Conservation (phyloP, 2,888 invertebrate species). For the Aphodius sticticus region DNA sequence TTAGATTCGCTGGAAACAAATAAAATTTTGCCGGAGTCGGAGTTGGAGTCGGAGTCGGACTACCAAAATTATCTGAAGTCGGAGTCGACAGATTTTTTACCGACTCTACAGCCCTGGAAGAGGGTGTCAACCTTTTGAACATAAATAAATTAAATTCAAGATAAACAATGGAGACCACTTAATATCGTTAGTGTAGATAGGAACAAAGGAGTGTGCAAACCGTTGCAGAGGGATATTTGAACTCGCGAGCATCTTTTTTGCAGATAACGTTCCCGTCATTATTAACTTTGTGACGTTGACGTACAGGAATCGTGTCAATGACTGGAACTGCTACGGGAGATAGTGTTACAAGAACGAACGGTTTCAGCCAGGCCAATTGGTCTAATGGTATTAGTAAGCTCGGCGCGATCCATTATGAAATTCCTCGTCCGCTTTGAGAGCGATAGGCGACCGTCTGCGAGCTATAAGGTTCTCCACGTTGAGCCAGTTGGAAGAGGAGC, state of each 20-base stretch:
- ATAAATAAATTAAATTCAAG: too few relatives aligned
- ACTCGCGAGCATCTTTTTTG: background rate
- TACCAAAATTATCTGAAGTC: too few relatives aligned
- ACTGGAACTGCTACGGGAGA: background rate
- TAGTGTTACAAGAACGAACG: background rate
- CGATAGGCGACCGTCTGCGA: background rate
- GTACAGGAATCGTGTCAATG: conserved; percentile 4
- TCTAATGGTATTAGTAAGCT: background rate
- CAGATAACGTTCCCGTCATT: background rate
- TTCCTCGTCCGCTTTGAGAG: background rate
- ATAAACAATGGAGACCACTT: too few relatives aligned
- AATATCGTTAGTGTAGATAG: too few relatives aligned
- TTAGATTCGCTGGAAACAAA: too few relatives aligned
- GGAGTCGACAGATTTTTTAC: too few relatives aligned
- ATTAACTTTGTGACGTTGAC: background rate
- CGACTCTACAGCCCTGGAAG: too few relatives aligned
- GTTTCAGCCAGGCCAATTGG: background rate
- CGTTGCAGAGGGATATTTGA: too few relatives aligned
- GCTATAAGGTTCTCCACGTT: background rate
- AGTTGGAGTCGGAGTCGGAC: too few relatives aligned
- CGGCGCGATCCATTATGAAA: background rate
- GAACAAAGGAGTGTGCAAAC: too few relatives aligned
- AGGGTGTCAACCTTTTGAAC: too few relatives aligned
- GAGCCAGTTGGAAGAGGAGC: background rate
- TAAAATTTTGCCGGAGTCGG: too few relatives aligned